A percentile compares a stretch with the other conserved stretches of the same genome.
These are phyloP conservation scores for Lamproptera curius DNA, from an alignment of 2,888 invertebrate species.

Conservation along the genomic window DNA sequence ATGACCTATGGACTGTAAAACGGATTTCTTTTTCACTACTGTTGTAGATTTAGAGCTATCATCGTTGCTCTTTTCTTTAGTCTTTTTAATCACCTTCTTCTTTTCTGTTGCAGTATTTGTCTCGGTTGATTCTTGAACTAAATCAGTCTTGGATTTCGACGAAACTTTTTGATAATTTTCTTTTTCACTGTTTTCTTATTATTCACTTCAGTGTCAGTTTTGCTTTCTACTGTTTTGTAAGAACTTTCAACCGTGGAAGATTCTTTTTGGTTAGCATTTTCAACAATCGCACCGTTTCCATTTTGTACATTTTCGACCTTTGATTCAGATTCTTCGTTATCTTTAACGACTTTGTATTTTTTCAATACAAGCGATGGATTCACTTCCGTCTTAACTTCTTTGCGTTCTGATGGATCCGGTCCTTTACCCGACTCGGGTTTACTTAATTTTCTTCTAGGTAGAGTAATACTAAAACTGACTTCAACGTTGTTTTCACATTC, in stretches of 20 bases:
- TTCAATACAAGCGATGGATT: conserved; percentile 46
- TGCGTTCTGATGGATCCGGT: conserved; percentile 32
- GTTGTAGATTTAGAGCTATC: conserved; percentile 45
- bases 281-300: conserved; percentile 41
- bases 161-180: conserved; percentile 68
- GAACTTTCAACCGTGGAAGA: conserved; percentile 41
- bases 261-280: conserved; percentile 41
- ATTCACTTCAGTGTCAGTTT: conserved; percentile 40
- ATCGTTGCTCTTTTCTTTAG: conserved; percentile 56
- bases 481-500: conserved; percentile 57
- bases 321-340: conserved; percentile 34
- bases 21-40: conserved; percentile 79
- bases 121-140: conserved; percentile 46
- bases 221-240: conserved; percentile 44
- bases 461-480: conserved; percentile 68
- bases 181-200: conserved; percentile 69
- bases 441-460: conserved; percentile 54
- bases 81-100: conserved; percentile 65
- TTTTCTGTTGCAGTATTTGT: conserved; percentile 50
- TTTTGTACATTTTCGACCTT: conserved; percentile 32
- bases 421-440: conserved; percentile 39
- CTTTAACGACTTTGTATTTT: conserved; percentile 53
- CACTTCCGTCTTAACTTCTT: conserved; percentile 29
- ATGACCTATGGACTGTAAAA: conserved; percentile 87
- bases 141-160: conserved; percentile 66